Base-by-base conservation (phyloP, 2,797 vertebrate genomes). In the Cyprinodon diabolis region DNA sequence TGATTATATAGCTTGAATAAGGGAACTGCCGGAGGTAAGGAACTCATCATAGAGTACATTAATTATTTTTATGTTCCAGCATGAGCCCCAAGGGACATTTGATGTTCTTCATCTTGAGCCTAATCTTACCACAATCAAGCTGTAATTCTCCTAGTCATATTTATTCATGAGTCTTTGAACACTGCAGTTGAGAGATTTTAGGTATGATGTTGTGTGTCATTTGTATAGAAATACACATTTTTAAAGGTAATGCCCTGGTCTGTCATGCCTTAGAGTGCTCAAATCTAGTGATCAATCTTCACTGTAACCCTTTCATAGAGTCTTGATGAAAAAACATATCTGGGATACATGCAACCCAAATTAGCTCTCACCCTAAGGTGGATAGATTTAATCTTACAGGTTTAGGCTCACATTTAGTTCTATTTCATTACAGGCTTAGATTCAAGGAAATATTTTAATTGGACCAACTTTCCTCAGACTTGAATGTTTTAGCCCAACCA, bases 1-100 rank as follows among this genome's bases (percentile, higher is more conserved):
- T 92, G 87, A 85, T 88, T 89, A 81, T 84, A 74, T 77, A 81
- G 84, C 76, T 85, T 73, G 83, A 88, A 75, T 86, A 67, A 83
- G 78, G 84, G 82, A 90, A 82, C 83, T 78, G 81, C 81, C 82
- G 7, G 15, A 84, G 84, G 81, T 85, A 80, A 77, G 83, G 55
- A 86, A 81, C 84, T 87, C 86, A 88, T 90, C 75, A 79, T 72
- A 55, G 73, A 82, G 76, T 83, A 68, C 75, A 74, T 90, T 84
- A 69, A 86, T 90, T 89, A 84, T 81, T 84, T 87, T 86, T 78
- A 89, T 77, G 80, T 81, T 54, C 75, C 82, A 68, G 71, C 85
- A 86, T 82, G 56, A 75, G 80, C 69, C 72, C 83, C 76, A 68
- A 66, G 70, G 77, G 79, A 87, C 79, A 85, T 66, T 85, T 77